Evolutionary conservation across 2,888 invertebrate genomes (phyloP), one percentile per base, ranked within the genome.

Genomic region (Drosophila birchii): DNA sequence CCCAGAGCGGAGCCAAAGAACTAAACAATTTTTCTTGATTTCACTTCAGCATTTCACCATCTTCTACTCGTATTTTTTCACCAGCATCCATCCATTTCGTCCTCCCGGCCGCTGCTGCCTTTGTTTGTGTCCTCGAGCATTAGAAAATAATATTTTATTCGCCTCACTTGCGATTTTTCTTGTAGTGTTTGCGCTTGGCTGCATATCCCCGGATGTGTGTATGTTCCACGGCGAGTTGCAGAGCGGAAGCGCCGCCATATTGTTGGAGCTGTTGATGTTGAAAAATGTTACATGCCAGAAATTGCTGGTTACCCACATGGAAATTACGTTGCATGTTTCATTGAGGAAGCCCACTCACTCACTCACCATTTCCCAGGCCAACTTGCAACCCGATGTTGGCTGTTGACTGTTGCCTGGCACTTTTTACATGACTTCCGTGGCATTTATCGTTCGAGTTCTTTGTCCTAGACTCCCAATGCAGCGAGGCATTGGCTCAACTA

Each of bases 301-400:
- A 90, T 89, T 88, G 78, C 79, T 89, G 89, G 86, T 88, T 87
- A 89, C 85, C 89, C 90, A 89, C 90, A 90, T 89, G 89, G 84
- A 89, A 89, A 85, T 87, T 89, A 89, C 86, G 89, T 80, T 80
- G 75, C 88, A 86, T 85, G 86, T 89, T 85, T 88, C 79, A 80
- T 79, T 79, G 81, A 68, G 75, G 70, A 70, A 66, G 61, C 55
- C 53, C 78, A 64, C 58, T 34, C 32, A 43, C 58, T 34, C 32
- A 43, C 60, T 23, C 32, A 12, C 58, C 32, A 29, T 29, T 20
- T 8, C n/a, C 49, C 26, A 36, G 23, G 14, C 16, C 26, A 29
- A 36, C 20, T n/a, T 47, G 67, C 53, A 54, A 54, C 5, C 18
- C 55, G 18, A 68, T 47, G 43, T 67, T 58, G 58, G 6, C 18